phyloP scores from a whole-genome alignment of 2,797 vertebrate genomes.

The Chelidonichthys spinosus region DNA sequence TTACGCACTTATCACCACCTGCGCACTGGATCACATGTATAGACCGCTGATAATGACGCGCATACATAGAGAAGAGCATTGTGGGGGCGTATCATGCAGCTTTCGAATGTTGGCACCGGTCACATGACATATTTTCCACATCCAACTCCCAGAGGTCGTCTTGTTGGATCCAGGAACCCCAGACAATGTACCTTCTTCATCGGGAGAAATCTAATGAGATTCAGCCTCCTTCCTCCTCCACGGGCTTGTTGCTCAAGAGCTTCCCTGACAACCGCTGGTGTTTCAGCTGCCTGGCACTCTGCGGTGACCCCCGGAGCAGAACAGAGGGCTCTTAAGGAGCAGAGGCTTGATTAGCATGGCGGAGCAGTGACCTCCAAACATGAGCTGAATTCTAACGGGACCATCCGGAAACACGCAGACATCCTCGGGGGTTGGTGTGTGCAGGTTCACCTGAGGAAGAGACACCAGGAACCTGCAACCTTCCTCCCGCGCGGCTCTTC shows the following conservation, averaged over 20 bases:
- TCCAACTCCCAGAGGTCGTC: conserved; percentile 57
- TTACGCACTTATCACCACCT: background rate
- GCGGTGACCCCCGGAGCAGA: conserved; percentile 76
- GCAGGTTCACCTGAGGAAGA: conserved; percentile 46
- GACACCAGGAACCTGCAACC: background rate
- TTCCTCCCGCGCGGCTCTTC: background rate
- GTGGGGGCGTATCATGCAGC: conserved; percentile 39
- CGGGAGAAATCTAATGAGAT: conserved; percentile 79
- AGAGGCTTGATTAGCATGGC: conserved; percentile 80
- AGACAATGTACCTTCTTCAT: conserved; percentile 84
- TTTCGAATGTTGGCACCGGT: conserved; percentile 64
- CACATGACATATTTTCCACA: conserved; percentile 77
- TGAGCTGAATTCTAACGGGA: conserved; percentile 75
- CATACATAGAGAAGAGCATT: conserved; percentile 52
- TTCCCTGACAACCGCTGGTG: conserved; percentile 84
- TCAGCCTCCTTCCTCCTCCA: conserved; percentile 66
- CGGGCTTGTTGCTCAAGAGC: conserved; percentile 78
- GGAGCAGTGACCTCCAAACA: conserved; percentile 71
- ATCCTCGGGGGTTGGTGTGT: conserved; percentile 10
- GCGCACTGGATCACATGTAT: background rate
- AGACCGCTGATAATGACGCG: background rate
- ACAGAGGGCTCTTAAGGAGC: conserved; percentile 84
- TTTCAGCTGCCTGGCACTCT: conserved; percentile 72
- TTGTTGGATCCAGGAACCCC: conserved; percentile 40
- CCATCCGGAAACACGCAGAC: conserved; percentile 28